Percentiles rank a stretch among this genome's conserved stretches.
phyloP scores from a whole-genome alignment of 2,888 invertebrate genomes.

The Sabellastarte sp. region DNA sequence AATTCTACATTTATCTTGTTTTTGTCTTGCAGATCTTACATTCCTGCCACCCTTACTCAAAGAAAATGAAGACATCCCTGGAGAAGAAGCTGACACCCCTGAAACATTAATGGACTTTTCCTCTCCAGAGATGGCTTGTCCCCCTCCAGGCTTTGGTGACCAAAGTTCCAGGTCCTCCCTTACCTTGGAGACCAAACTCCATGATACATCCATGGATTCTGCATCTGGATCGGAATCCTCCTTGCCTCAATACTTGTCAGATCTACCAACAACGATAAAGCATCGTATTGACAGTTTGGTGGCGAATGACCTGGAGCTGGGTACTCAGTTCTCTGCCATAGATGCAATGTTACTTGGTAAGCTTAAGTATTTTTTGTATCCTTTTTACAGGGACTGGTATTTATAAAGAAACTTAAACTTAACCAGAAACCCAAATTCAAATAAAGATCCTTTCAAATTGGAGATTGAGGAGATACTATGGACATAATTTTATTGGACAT shows the following conservation, averaged over 20 bases:
- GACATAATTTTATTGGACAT: too few relatives aligned
- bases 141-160: slow-evolving; percentile 69
- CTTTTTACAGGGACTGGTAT: too few relatives aligned
- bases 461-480: too few relatives aligned
- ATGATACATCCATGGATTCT: neutral
- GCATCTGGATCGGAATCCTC: neutral
- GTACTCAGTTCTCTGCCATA: slow-evolving; percentile 19
- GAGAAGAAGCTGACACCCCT: neutral
- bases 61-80: slow-evolving; percentile 28
- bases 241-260: slow-evolving; percentile 15
- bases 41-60: slow-evolving; percentile 85
- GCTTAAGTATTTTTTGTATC: too few relatives aligned
- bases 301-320: slow-evolving; percentile 22
- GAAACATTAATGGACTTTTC: slow-evolving; percentile 35
- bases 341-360: slow-evolving; percentile 22
- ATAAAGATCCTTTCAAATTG: too few relatives aligned
- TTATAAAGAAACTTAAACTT: too few relatives aligned
- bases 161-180: neutral
- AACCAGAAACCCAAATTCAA: too few relatives aligned
- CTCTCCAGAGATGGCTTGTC: slow-evolving; percentile 62
- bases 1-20: too few relatives aligned
- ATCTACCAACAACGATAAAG: slow-evolving; percentile 19
- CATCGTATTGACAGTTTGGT: slow-evolving; percentile 21
- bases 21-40: slow-evolving; percentile 70
- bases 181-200: neutral